Base-by-base conservation (phyloP, 2,888 invertebrate genomes). In the Spisula solida region DNA sequence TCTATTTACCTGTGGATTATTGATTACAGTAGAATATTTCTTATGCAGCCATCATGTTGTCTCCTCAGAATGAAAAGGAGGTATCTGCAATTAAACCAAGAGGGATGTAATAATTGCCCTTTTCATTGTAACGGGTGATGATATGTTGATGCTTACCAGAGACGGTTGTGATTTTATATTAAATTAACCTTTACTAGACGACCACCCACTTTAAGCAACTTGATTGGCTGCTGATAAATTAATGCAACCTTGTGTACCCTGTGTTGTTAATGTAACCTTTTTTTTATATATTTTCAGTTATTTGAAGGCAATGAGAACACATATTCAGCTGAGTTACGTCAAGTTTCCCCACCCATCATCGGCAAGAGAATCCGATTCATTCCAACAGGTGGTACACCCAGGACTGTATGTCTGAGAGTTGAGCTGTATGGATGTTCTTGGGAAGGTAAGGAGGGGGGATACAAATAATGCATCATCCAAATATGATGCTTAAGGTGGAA, bases 391-490 rank as follows among this genome's bases (percentile, higher is more conserved):
- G 97, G 98, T 91, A 98, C 98, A 95, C 97, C 98, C 8, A 97
- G 98, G 29, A 99, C 98, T 0, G 98, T 99, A 84, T 99, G 99
- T 97, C 98, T 99, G 98, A 97, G 99, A 90, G 98, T 99, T 55
- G 99, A 99, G 96, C 96, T 99, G 51, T 98, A 98, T 96, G 99
- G 99, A 34, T 99, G 99, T 96, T 97, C 97, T 66, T 98, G 98
- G 98, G 98, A 97, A 96, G 98, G 75, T 75, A n/a, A n/a, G n/a
- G 31, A 34, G 75, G 31, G 12, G 4, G 0, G 34, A 2, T 1
- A 25, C 25, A 66, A 14, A 20, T 56, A 41, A 41, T 41, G 41
- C 41, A 5, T 41, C 41, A 41, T 41, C 41, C 41, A 41, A 41
- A 41, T 41, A 41, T 41, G 41, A 8, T 8, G 8, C 2, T 41